A percentile compares a stretch with the other conserved stretches of the same genome.
Conservation (phyloP, 2,113 vertebrate genomes). For the Lasiurus borealis region DNA sequence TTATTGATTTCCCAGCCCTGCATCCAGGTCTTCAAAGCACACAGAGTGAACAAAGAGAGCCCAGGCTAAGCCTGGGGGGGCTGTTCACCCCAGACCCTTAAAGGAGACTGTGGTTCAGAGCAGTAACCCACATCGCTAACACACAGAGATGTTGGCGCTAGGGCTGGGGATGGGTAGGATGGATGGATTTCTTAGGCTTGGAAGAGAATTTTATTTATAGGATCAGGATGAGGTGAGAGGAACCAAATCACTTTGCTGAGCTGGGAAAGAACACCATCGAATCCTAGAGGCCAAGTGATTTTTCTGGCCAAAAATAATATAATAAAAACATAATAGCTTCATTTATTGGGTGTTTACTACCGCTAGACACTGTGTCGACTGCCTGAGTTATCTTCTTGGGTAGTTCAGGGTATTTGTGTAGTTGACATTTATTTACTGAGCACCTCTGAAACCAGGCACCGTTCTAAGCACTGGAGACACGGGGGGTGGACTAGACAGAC, state of each 20-base stretch:
- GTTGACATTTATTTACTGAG: neutral
- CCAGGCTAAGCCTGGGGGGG: neutral
- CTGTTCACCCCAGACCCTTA: neutral
- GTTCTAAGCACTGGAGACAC: neutral
- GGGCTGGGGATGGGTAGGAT: neutral
- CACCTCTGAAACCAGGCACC: neutral
- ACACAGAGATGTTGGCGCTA: neutral
- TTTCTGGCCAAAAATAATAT: neutral
- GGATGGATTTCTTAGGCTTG: neutral
- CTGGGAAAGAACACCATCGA: neutral
- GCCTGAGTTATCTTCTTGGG: neutral
- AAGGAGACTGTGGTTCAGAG: neutral
- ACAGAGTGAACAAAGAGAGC: constrained; percentile 73
- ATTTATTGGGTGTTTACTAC: neutral
- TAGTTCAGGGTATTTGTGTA: neutral
- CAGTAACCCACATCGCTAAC: neutral
- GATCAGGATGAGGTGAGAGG: neutral
- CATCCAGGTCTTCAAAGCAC: constrained; percentile 70
- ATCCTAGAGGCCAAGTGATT: neutral
- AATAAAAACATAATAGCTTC: neutral
- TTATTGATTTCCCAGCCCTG: constrained; percentile 52
- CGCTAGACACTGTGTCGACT: neutral
- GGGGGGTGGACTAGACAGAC: neutral
- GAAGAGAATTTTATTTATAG: constrained; percentile 4
- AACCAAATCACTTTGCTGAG: neutral